These are phyloP conservation scores for Andrena cerasifolii DNA, from an alignment of 1,140 invertebrate species.

Conservation along the genomic window DNA sequence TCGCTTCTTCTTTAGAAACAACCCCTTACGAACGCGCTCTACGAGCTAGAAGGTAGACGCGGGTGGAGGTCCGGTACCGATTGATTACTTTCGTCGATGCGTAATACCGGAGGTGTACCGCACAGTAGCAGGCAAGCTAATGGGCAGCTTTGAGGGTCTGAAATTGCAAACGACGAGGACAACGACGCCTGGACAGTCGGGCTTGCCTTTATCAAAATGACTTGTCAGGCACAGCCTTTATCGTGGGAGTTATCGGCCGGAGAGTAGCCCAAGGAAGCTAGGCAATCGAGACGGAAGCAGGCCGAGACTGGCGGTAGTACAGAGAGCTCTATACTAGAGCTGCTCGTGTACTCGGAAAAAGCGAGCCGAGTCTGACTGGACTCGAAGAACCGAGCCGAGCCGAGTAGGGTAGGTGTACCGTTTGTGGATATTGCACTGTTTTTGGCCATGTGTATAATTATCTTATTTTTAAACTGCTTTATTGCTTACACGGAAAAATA, in stretches of 20 bases:
- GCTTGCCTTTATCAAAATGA: slow-evolving; percentile 74
- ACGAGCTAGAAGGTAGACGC: too few species aligned
- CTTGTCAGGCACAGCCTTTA: slow-evolving; percentile 78
- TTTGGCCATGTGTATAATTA: too few species aligned
- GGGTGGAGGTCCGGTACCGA: too few species aligned
- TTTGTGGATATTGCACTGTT: too few species aligned
- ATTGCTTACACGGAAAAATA: too few species aligned
- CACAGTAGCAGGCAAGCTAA: slow-evolving; percentile 1
- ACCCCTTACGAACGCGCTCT: too few species aligned
- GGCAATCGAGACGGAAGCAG: slow-evolving; percentile 23
- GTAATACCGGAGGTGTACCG: not conserved
- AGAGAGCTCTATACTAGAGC: too few species aligned
- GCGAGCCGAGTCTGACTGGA: too few species aligned
- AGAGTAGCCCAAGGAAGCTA: slow-evolving; percentile 1
- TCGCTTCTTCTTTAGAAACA: too few species aligned
- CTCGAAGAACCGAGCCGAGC: too few species aligned
- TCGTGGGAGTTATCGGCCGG: slow-evolving; percentile 70
- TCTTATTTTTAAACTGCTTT: too few species aligned
- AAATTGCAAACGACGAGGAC: slow-evolving; percentile 59
- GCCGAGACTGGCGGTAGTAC: not conserved
- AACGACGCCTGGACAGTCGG: slow-evolving; percentile 51
- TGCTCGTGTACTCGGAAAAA: not conserved
- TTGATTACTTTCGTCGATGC: not conserved
- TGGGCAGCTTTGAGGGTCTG: slow-evolving; percentile 46
- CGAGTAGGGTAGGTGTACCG: too few species aligned